Conservation (phyloP, 2,888 invertebrate species). For the Geotrupes spiniger region DNA sequence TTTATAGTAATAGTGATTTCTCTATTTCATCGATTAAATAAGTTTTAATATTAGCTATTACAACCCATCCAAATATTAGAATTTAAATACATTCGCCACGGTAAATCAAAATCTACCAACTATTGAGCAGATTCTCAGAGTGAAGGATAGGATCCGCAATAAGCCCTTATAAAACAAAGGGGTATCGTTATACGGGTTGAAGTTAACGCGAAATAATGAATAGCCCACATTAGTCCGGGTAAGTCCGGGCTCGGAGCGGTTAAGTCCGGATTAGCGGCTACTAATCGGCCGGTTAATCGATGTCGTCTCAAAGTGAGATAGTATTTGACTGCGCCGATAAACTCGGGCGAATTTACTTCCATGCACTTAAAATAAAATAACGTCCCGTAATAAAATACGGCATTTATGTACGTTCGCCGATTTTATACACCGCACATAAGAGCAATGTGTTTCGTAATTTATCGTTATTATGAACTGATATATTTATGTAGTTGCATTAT, state of each 20-base stretch:
- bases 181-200: slow-evolving; percentile 29
- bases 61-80: no score
- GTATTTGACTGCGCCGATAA: slow-evolving; percentile 17
- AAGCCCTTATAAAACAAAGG: slow-evolving; percentile 31
- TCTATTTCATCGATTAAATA: no score
- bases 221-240: slow-evolving; percentile 39
- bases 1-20: no score
- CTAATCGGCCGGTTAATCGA: slow-evolving; percentile 43
- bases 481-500: no score
- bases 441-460: no score
- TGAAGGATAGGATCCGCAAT: slow-evolving; percentile 22
- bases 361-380: not conserved
- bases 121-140: slow-evolving; percentile 14
- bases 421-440: no score
- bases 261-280: slow-evolving; percentile 38
- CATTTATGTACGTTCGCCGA: no score
- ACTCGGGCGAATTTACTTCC: not conserved
- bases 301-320: slow-evolving; percentile 31
- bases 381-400: no score
- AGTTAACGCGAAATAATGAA: slow-evolving; percentile 35
- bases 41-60: no score
- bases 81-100: no score
- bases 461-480: no score
- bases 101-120: no score
- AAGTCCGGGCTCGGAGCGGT: slow-evolving; percentile 35